Evolutionary conservation across 2,113 vertebrate genomes (phyloP).

Genomic region (Protomyctophum bolini): DNA sequence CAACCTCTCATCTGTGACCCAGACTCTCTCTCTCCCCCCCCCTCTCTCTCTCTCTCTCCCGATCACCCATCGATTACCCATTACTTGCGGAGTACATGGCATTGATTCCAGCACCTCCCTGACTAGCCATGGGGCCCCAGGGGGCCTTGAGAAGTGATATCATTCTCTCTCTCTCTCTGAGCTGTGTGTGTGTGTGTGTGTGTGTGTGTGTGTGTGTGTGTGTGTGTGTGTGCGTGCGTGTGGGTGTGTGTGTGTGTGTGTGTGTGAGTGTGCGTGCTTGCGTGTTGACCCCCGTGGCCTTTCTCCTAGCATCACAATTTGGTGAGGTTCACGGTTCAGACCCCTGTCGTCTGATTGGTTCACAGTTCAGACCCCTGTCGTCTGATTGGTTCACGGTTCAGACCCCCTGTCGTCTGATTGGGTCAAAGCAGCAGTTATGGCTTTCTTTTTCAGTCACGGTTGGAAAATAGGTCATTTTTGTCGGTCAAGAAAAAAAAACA

Average conservation of each 20-base stretch:
- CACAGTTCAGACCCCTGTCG: too few species aligned
- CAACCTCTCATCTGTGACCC: conserved; percentile 44
- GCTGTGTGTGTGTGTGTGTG: conserved; percentile 9
- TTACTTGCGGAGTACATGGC: conserved; percentile 62
- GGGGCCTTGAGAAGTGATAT: conserved; percentile 48
- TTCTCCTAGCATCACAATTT: too few species aligned
- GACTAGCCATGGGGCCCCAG: conserved; percentile 25
- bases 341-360: too few species aligned
- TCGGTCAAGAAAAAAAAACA: too few species aligned
- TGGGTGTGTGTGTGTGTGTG: background rate
- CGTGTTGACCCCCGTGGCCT: background rate
- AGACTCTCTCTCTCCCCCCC: background rate
- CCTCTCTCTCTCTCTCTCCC: conserved; percentile 8
- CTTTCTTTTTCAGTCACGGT: too few species aligned
- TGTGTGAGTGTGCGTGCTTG: too few species aligned
- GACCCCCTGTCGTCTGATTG: too few species aligned
- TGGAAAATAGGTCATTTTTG: too few species aligned
- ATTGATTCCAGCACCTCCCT: conserved; percentile 62
- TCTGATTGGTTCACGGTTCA: too few species aligned
- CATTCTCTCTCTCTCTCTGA: background rate
- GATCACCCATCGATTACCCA: conserved; percentile 73
- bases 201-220: background rate
- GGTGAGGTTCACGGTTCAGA: too few species aligned
- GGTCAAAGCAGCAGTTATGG: too few species aligned
- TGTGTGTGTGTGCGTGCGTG: conserved; percentile 16